Evolutionary conservation across 2,888 invertebrate species (phyloP), one percentile per base, ranked within the genome.

Genomic region (Acrocyrtus sp.): DNA sequence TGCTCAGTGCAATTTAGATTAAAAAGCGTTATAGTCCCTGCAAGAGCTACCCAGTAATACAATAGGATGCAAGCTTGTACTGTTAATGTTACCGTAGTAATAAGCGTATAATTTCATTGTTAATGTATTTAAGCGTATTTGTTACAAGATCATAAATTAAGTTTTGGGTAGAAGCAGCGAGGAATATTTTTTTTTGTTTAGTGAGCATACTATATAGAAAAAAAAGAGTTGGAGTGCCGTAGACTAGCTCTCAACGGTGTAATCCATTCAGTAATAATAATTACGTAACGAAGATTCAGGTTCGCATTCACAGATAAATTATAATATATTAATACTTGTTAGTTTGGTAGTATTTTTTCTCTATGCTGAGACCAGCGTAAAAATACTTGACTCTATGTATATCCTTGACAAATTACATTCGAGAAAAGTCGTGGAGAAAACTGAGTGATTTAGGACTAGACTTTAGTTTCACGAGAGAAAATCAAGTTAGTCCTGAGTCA

Each of bases 81-180:
- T 66, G 57, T 66, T 27, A 19, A n/a, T 54, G 56, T 54, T 66
- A 54, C 3, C 8, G 4, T 47, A 24, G 29, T 24, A 24, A n/a
- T 63, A 66, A 66, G 66, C 63, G 63, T 65, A 61, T 8, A 6
- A 12, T 57, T 57, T 67, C 58, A 67, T 39, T 22, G 22, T 39
- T 17, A 22, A 29, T 43, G 12, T 41, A 22, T 5, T 3, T 61
- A 62, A 62, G 62, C 62, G 62, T 62, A 62, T 48, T 51, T 62
- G 62, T 50, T 62, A 62, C 41, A 26, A 22, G 6, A 50, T 6
- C 17, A n/a, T n/a, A n/a, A n/a, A n/a, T n/a, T n/a, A n/a, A n/a
- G 17, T 65, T 66, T 26, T 4, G 15, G 27, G 53, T 45, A 45
- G 4, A 27, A 51, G 27, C 15, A 17, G 43, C 39, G 45, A 41